Evolutionary conservation across 2,797 vertebrate species (phyloP).

Genomic region (Coracias cyanogaster): DNA sequence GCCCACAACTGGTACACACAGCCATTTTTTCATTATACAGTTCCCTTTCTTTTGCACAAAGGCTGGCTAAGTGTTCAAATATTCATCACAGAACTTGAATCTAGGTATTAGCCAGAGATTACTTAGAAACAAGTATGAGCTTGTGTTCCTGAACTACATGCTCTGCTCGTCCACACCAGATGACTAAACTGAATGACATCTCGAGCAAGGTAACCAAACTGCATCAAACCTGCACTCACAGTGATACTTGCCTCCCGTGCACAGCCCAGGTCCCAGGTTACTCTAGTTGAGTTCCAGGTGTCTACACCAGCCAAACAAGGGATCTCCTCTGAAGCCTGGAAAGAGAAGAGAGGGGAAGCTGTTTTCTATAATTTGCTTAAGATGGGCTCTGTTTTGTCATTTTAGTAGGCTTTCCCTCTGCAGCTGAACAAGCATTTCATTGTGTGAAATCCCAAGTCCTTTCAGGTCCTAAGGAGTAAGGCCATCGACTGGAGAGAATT

Average conservation of each 20-base stretch:
- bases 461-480: not conserved
- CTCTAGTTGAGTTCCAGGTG: not conserved
- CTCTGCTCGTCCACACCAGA: not conserved
- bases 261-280: not conserved
- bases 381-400: not conserved
- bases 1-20: not conserved
- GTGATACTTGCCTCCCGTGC: not conserved
- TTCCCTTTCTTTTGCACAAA: not conserved
- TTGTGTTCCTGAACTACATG: not conserved
- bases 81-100: not conserved
- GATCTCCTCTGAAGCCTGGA: not conserved
- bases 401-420: not conserved
- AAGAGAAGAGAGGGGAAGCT: not conserved
- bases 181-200: not conserved
- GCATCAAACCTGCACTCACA: not conserved
- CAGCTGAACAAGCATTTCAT: not conserved
- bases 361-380: not conserved
- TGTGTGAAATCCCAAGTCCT: not conserved
- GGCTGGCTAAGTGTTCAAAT: not conserved
- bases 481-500: not conserved
- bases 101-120: not conserved
- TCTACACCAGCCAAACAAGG: not conserved
- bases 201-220: not conserved
- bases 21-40: not conserved
- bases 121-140: not conserved